Evolutionary conservation across 92 coral and sea anemone genomes (phyloP), one percentile per base, ranked within the genome.

Genomic region (Galaxea fascicularis): DNA sequence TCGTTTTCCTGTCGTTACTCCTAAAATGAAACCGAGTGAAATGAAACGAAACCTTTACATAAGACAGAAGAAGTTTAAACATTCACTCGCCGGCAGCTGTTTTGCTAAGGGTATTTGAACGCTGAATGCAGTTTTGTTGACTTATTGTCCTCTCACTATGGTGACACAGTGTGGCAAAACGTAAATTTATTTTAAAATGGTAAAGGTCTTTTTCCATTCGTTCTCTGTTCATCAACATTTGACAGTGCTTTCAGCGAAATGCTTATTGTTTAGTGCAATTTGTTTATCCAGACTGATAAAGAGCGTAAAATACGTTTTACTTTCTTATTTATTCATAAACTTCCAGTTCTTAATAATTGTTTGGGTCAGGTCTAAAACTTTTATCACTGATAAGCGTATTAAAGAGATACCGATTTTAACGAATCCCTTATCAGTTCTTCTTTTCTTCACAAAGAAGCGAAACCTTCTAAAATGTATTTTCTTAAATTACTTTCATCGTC

Each of bases 81-180:
- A 44, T 44, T 45, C 15, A 15, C n/a, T 28, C 29, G 30, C 47
- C 53, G 52, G 84, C 84, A 65, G 84, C 84, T 67, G 84, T 44
- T 70, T 16, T 30, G 12, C 27, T 15, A 5, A 20, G 45, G 25
- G 58, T 44, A 41, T 63, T 78, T 78, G 44, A 41, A 29, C 51
- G 57, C 20, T 76, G 54, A 62, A 59, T 30, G 31, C 53, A 31
- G 30, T 51, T 78, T 79, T 79, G 84, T 79, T 79, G 84, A 79
- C 65, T 47, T 47, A 20, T 28, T 51, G 12, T 25, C 25, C 6
- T 66, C 65, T 79, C 84, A 79, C 65, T 30, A 47, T 30, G 15
- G 65, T 65, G 75, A 65, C 74, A 67, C 26, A 65, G 14, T 27
- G 66, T 29, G n/a, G 51, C n/a, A 21, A 67, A 79, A 65, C 66